Percentiles rank a stretch among this genome's conserved stretches.
phyloP scores from a whole-genome alignment of 23 tunicate genomes.

The Corella eumyota region DNA sequence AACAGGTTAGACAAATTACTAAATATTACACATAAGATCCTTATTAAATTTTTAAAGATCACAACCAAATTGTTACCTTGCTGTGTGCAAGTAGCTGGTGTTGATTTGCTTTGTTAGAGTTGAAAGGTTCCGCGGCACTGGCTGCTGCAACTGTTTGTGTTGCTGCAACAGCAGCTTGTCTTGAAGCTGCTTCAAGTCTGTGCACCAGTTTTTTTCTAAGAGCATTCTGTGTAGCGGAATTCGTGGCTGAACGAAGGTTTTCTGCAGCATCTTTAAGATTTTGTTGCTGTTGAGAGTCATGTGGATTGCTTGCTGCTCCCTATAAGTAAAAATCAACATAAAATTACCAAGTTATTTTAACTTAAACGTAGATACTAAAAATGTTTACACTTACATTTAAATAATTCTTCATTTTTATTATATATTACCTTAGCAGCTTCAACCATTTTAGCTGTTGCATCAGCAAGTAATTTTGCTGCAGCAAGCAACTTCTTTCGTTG shows the following conservation, averaged over 20 bases:
- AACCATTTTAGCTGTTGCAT: slow-evolving; percentile 96
- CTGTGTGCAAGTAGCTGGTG: slow-evolving; percentile 67
- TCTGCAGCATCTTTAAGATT: slow-evolving; percentile 84
- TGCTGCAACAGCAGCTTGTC: slow-evolving; percentile 91
- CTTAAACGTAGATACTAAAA: neutral
- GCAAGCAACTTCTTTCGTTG: slow-evolving; percentile 59
- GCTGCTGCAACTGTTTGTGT: slow-evolving; percentile 92
- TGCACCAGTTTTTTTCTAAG: slow-evolving; percentile 68
- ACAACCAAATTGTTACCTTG: slow-evolving; percentile 34
- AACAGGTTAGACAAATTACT: neutral
- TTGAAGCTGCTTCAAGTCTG: slow-evolving; percentile 63
- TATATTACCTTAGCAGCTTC: slow-evolving; percentile 91
- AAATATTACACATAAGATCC: too few species aligned
- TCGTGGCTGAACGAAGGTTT: slow-evolving; percentile 82
- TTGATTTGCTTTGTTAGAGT: slow-evolving; percentile 85
- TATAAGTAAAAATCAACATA: slow-evolving; percentile 1
- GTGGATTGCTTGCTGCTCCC: slow-evolving; percentile 95
- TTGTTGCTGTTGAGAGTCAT: slow-evolving; percentile 88
- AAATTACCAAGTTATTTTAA: neutral
- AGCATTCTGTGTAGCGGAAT: slow-evolving; percentile 89
- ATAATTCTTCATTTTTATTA: neutral
- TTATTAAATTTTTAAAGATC: too few species aligned
- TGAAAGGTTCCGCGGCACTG: slow-evolving; percentile 65
- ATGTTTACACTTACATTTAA: neutral
- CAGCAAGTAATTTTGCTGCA: slow-evolving; percentile 84